A percentile compares a stretch with the other conserved stretches of the same genome.
These are phyloP conservation scores for Zaprionus lineosus DNA, from an alignment of 2,888 invertebrate species.

Conservation along the genomic window DNA sequence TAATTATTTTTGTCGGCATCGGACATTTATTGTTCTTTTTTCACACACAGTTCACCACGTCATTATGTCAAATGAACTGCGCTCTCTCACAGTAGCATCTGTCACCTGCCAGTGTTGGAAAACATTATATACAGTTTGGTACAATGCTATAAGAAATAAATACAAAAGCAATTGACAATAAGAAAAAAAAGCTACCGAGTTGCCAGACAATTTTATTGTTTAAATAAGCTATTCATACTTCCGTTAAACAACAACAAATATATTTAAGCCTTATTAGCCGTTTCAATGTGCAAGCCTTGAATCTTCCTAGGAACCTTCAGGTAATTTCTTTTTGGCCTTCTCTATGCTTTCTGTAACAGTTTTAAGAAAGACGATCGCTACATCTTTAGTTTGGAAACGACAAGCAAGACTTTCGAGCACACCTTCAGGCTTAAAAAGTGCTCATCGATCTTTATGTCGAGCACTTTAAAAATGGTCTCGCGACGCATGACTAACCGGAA, in stretches of 20 bases:
- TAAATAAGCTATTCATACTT: conserved; percentile 6
- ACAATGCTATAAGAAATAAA: not conserved
- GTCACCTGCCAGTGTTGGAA: conserved; percentile 33
- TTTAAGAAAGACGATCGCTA: conserved; percentile 85
- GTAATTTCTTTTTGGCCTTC: conserved; percentile 17
- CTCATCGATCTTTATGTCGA: conserved; percentile 88
- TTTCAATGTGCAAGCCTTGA: conserved; percentile 7
- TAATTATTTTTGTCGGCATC: conserved; percentile 50
- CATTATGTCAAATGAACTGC: conserved; percentile 58
- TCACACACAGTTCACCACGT: conserved; percentile 71
- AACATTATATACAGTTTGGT: conserved; percentile 7
- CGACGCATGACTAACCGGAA: conserved; percentile 93
- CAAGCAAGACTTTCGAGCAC: conserved; percentile 90
- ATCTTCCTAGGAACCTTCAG: not conserved
- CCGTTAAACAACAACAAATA: conserved; percentile 25
- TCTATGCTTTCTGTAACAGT: conserved; percentile 83
- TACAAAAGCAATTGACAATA: too few relatives aligned
- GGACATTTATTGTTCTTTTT: conserved; percentile 72
- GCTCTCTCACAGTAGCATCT: conserved; percentile 32
- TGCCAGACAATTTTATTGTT: conserved; percentile 20
- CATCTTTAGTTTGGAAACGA: conserved; percentile 88
- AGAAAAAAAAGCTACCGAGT: too few relatives aligned
- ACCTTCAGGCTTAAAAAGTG: conserved; percentile 84
- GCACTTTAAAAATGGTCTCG: conserved; percentile 92
- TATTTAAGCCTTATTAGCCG: conserved; percentile 25